Conservation (phyloP, 2,797 vertebrate species). For the Discoglossus pictus region DNA sequence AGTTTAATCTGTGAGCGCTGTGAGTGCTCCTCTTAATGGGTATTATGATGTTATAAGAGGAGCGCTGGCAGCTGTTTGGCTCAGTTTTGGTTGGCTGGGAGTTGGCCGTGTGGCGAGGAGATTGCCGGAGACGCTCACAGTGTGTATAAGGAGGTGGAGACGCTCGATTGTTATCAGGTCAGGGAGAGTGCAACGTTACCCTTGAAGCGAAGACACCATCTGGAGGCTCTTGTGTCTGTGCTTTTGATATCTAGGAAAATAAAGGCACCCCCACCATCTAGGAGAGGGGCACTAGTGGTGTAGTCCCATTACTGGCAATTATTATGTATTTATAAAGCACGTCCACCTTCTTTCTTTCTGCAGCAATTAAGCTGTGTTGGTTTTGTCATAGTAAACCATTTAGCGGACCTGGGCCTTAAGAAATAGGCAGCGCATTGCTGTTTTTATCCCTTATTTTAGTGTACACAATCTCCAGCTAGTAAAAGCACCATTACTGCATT, state of each 20-base stretch:
- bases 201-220: conserved; percentile 43
- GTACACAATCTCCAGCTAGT: conserved; percentile 23
- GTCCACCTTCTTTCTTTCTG: conserved; percentile 8
- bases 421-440: conserved; percentile 34
- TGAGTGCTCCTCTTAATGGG: conserved; percentile 35
- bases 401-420: conserved; percentile 18
- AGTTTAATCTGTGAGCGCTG: conserved; percentile 34
- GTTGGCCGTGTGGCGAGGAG: conserved; percentile 31
- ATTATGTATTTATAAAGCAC: too few relatives aligned
- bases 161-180: conserved; percentile 42
- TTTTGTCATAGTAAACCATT: conserved; percentile 23
- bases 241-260: too few relatives aligned
- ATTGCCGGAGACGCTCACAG: conserved; percentile 30
- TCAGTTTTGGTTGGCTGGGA: conserved; percentile 44
- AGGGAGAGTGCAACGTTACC: conserved; percentile 31
- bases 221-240: conserved; percentile 29
- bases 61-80: conserved; percentile 45
- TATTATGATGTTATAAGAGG: conserved; percentile 42
- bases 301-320: too few relatives aligned
- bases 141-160: conserved; percentile 33
- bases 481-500: conserved; percentile 27
- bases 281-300: too few relatives aligned
- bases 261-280: too few relatives aligned
- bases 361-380: conserved; percentile 11
- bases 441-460: conserved; percentile 29